Evolutionary conservation across 1,140 invertebrate genomes (phyloP).

Genomic region (Saxidomus purpurata): DNA sequence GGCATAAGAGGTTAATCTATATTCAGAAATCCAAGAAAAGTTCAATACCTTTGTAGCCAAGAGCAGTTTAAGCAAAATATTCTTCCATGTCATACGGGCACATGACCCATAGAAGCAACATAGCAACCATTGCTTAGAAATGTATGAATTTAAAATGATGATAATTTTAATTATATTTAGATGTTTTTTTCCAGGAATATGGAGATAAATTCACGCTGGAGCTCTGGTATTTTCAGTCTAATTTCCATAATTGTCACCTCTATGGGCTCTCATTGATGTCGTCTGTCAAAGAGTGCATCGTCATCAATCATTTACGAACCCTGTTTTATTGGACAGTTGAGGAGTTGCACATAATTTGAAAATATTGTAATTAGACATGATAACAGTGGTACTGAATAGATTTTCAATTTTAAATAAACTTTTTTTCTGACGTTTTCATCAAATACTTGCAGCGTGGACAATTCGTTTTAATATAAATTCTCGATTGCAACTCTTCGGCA

Average conservation of each 20-base stretch:
- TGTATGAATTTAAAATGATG: too few species aligned
- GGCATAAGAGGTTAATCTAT: slow-evolving; percentile 62
- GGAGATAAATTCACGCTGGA: too few species aligned
- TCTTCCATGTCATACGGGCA: too few species aligned
- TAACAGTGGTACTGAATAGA: neutral
- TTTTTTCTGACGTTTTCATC: neutral
- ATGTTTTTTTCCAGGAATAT: too few species aligned
- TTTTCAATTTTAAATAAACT: neutral
- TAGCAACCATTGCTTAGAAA: too few species aligned
- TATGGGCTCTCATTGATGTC: neutral
- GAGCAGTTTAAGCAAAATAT: neutral
- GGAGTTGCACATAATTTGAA: neutral
- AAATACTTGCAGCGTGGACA: neutral
- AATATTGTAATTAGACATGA: neutral
- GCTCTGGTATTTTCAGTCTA: too few species aligned
- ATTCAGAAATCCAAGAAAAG: slow-evolving; percentile 19
- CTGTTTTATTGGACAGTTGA: neutral
- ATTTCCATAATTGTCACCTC: neutral
- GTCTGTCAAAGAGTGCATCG: neutral
- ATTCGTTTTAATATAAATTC: neutral
- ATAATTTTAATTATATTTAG: too few species aligned
- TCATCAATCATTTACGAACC: neutral
- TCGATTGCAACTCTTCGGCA: slow-evolving; percentile 1
- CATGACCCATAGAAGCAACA: too few species aligned
- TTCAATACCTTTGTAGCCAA: neutral